Evolutionary conservation across 1,140 invertebrate species (phyloP).

Genomic region (Lepidotrigona ventralis): DNA sequence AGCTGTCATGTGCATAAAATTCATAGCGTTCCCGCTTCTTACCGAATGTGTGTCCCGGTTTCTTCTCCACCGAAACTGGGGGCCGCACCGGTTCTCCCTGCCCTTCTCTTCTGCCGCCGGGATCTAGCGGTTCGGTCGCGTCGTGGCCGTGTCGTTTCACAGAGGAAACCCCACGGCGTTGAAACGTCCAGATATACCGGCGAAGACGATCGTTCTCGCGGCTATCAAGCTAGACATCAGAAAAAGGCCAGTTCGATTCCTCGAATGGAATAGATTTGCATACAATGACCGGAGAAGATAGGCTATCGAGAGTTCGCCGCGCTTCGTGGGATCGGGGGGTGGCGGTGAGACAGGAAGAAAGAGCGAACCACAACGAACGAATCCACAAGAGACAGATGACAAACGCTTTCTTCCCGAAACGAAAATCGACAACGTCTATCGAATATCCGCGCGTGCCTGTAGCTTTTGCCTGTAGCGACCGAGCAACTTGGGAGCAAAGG

Average conservation of each 20-base stretch:
- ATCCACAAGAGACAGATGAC: constrained; percentile 64
- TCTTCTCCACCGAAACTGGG: constrained; percentile 7
- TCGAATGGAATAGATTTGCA: constrained; percentile 77
- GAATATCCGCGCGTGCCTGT: constrained; percentile 4
- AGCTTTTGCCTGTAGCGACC: constrained; percentile 32
- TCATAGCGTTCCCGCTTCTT: constrained; percentile 23
- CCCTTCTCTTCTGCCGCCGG: too few species aligned
- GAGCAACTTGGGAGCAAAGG: not conserved
- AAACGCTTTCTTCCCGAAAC: constrained; percentile 64
- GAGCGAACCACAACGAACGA: constrained; percentile 50
- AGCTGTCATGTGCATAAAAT: constrained; percentile 34
- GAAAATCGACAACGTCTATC: constrained; percentile 53
- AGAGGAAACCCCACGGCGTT: constrained; percentile 51
- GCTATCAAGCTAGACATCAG: constrained; percentile 76
- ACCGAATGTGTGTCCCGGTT: constrained; percentile 38
- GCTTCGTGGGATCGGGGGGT: constrained; percentile 11
- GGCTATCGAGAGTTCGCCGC: constrained; percentile 52
- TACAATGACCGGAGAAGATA: constrained; percentile 76
- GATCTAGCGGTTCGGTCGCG: constrained; percentile 1
- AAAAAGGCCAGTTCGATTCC: constrained; percentile 75
- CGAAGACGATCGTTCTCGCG: constrained; percentile 68
- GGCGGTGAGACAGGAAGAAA: not conserved
- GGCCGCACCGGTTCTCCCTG: constrained; percentile 27
- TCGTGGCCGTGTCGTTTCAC: constrained; percentile 30
- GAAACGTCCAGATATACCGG: constrained; percentile 54